Evolutionary conservation across 2,797 vertebrate genomes (phyloP).

Genomic region (Salarias fasciatus): DNA sequence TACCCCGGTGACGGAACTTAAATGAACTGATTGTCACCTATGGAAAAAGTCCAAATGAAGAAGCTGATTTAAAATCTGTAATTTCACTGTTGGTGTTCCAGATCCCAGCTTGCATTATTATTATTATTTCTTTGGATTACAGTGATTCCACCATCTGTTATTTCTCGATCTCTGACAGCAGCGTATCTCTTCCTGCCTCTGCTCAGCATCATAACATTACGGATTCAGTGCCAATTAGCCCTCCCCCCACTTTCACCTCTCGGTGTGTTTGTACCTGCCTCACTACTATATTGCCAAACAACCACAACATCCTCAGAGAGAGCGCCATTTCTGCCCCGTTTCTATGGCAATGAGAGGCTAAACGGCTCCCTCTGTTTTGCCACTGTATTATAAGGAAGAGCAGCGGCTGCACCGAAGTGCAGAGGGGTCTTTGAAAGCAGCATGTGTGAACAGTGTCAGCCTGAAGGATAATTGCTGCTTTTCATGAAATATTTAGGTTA

Average conservation of each 20-base stretch:
- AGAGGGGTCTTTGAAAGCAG: slow-evolving; percentile 21
- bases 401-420: not conserved
- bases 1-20: too few species aligned
- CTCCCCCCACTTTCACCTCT: slow-evolving; percentile 29
- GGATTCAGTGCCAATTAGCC: slow-evolving; percentile 31
- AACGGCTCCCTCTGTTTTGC: not conserved
- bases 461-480: slow-evolving; percentile 37
- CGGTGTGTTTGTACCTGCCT: slow-evolving; percentile 19
- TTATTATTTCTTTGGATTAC: not conserved
- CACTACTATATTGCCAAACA: slow-evolving; percentile 43
- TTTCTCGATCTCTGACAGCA: not conserved
- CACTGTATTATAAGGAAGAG: slow-evolving; percentile 8
- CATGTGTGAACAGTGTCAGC: slow-evolving; percentile 7
- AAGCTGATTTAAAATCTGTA: not conserved
- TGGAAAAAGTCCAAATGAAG: not conserved
- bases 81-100: not conserved
- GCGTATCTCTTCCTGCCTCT: not conserved
- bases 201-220: slow-evolving; percentile 39
- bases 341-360: slow-evolving; percentile 56
- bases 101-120: not conserved
- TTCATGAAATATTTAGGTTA: slow-evolving; percentile 48
- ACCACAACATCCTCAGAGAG: slow-evolving; percentile 32
- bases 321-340: slow-evolving; percentile 35
- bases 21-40: not conserved
- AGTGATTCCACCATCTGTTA: not conserved